Evolutionary conservation across 2,888 invertebrate species (phyloP).

Genomic region (Drosophila colorata): DNA sequence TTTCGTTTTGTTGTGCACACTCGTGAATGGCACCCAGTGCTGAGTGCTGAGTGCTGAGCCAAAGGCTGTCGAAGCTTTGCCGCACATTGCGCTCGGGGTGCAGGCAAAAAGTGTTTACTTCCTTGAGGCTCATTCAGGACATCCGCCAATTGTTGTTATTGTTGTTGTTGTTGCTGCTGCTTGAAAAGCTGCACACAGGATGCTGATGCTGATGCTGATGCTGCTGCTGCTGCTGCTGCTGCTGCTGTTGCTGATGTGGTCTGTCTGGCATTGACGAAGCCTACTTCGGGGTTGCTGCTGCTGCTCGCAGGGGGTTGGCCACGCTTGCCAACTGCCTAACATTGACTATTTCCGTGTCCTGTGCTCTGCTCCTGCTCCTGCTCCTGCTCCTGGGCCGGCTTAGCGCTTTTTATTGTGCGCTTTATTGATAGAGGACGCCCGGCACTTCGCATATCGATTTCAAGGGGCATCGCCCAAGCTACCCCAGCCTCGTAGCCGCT

Average conservation of each 20-base stretch:
- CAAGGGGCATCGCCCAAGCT: conserved; percentile 61
- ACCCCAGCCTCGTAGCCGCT: too few species aligned
- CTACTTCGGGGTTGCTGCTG: conserved; percentile 45
- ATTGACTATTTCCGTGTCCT: conserved; percentile 19
- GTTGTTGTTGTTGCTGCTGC: conserved; percentile 31
- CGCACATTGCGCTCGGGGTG: conserved; percentile 47
- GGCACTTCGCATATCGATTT: conserved; percentile 74
- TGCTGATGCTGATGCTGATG: conserved; percentile 26
- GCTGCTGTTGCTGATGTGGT: conserved; percentile 25
- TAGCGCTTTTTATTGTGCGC: conserved; percentile 58
- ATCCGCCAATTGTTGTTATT: conserved; percentile 57
- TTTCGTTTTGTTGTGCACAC: conserved; percentile 43
- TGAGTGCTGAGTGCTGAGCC: conserved; percentile 31
- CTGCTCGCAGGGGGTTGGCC: conserved; percentile 42
- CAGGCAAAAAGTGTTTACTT: conserved; percentile 72
- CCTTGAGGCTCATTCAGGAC: conserved; percentile 74
- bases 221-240: conserved; percentile 22
- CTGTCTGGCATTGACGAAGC: conserved; percentile 27
- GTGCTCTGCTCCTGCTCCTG: conserved; percentile 3
- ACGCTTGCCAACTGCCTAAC: conserved; percentile 42
- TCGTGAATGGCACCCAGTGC: conserved; percentile 44
- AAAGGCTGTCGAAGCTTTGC: conserved; percentile 52
- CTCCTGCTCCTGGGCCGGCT: conserved; percentile 28
- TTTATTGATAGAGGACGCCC: conserved; percentile 60
- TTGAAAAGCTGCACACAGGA: conserved; percentile 45